Percentiles rank a stretch among this genome's conserved stretches.
Conservation (phyloP, 2,888 invertebrate genomes). For the Pseudanteris insignis region DNA sequence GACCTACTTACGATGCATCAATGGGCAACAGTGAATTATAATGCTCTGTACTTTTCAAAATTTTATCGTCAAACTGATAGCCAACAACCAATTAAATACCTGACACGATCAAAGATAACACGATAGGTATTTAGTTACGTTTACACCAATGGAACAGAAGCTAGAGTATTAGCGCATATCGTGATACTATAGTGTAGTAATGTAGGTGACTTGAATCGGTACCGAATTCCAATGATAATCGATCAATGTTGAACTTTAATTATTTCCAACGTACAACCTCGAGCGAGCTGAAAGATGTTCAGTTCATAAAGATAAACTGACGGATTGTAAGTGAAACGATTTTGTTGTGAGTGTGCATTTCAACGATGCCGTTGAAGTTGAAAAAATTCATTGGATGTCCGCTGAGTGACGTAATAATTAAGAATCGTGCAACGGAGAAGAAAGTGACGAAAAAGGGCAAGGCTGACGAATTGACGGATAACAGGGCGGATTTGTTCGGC, state of each 20-base stretch:
- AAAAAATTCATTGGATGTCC: constrained; percentile 18
- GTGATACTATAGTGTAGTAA: too few species aligned
- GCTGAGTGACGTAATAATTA: constrained; percentile 49
- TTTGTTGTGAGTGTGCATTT: too few species aligned
- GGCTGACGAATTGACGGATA: neutral
- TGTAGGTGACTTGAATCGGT: neutral
- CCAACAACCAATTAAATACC: constrained; percentile 53
- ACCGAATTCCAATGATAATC: too few species aligned
- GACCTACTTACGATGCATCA: too few species aligned
- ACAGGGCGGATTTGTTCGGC: neutral
- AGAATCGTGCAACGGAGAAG: constrained; percentile 28
- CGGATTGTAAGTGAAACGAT: too few species aligned
- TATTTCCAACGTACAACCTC: too few species aligned
- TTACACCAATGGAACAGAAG: constrained; percentile 34
- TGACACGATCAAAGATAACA: constrained; percentile 52
- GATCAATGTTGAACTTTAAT: too few species aligned
- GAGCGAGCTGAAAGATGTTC: too few species aligned
- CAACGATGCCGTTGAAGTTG: constrained; percentile 26
- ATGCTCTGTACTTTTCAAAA: constrained; percentile 35
- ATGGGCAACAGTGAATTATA: too few species aligned
- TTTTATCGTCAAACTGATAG: constrained; percentile 54
- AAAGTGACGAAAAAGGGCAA: constrained; percentile 1
- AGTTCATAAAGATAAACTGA: too few species aligned
- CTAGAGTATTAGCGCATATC: constrained; percentile 36
- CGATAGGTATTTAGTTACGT: constrained; percentile 54